Percentiles rank a stretch among this genome's conserved stretches.
Evolutionary conservation across 2,888 invertebrate genomes (phyloP).

Genomic region (Listrodromus nycthemerus): DNA sequence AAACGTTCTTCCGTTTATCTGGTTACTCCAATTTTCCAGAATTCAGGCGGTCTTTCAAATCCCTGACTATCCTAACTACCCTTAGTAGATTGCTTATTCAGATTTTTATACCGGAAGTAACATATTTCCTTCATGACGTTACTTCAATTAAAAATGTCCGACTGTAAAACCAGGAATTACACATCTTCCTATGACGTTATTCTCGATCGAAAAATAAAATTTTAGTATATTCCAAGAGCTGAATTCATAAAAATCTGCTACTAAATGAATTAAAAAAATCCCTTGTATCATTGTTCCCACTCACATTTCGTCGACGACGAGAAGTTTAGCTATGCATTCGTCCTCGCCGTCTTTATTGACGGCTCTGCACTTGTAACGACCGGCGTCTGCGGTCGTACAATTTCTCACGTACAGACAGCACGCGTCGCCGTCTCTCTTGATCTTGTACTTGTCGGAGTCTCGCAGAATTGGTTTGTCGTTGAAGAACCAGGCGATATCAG

Average conservation of each 20-base stretch:
- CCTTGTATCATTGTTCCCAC: constrained; percentile 73
- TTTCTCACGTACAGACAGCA: constrained; percentile 91
- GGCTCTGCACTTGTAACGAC: constrained; percentile 91
- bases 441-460: constrained; percentile 90
- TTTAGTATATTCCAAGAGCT: no score
- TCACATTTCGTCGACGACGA: constrained; percentile 94
- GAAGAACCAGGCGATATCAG: constrained; percentile 95
- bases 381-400: constrained; percentile 89
- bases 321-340: constrained; percentile 90
- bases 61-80: no score
- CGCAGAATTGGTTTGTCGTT: constrained; percentile 90
- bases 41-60: not conserved
- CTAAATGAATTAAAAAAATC: no score
- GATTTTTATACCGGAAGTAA: no score
- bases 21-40: not conserved
- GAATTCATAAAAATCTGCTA: not conserved
- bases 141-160: no score
- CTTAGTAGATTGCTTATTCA: no score
- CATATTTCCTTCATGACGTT: no score
- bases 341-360: constrained; percentile 93
- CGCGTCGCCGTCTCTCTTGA: constrained; percentile 92
- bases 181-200: not conserved
- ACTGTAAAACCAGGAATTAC: no score
- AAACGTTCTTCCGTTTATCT: no score
- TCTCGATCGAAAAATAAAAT: no score